These are phyloP conservation scores for Phaethornis superciliosus DNA, from an alignment of 2,113 vertebrate genomes.

Conservation along the genomic window DNA sequence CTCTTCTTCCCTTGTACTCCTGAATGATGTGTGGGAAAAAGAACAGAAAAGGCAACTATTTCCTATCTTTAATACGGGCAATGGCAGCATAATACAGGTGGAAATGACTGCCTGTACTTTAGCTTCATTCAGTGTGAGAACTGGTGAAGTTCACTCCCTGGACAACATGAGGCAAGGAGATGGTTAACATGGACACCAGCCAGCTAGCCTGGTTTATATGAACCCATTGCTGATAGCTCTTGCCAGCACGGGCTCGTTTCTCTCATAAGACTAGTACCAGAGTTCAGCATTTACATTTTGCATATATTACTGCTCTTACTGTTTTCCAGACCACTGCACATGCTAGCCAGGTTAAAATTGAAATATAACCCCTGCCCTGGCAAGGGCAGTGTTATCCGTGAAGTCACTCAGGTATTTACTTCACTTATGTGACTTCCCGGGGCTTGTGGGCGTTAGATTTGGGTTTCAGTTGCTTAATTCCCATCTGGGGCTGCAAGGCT, in stretches of 20 bases:
- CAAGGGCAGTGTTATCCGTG: not conserved
- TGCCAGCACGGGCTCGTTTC: not conserved
- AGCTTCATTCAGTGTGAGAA: not conserved
- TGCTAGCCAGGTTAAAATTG: not conserved
- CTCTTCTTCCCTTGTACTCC: not conserved
- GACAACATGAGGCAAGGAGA: not conserved
- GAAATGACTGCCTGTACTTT: not conserved
- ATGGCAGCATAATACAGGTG: not conserved
- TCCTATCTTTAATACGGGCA: not conserved
- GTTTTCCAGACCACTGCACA: constrained; percentile 11
- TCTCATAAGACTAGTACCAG: not conserved
- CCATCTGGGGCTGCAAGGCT: not conserved
- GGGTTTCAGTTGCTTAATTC: constrained; percentile 50
- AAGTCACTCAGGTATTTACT: constrained; percentile 8
- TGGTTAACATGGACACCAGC: not conserved
- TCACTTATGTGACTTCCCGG: constrained; percentile 8
- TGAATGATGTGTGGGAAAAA: not conserved
- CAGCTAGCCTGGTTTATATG: not conserved
- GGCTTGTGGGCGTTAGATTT: constrained; percentile 56
- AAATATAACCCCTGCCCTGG: constrained; percentile 5
- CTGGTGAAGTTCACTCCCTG: not conserved
- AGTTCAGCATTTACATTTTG: not conserved
- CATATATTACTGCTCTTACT: not conserved
- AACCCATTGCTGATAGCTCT: not conserved
- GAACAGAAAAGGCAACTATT: not conserved